Conservation (phyloP, 2,797 vertebrate genomes). For the Streptopelia turtur region DNA sequence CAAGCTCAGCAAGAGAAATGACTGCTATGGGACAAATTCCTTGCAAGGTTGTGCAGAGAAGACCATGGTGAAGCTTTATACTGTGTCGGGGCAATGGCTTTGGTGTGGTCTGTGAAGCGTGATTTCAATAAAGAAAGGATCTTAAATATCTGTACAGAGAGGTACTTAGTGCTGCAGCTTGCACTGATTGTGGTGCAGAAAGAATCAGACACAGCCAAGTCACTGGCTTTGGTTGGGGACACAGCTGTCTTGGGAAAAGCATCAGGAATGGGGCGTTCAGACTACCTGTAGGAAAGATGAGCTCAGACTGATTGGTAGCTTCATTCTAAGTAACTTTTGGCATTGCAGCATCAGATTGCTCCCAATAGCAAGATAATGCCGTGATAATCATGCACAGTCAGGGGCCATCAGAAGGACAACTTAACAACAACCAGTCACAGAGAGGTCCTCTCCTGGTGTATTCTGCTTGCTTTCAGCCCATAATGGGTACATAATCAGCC, state of each 20-base stretch:
- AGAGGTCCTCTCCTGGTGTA: background rate
- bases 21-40: background rate
- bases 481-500: background rate
- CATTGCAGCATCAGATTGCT: background rate
- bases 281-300: background rate
- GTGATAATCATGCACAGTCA: background rate
- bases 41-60: background rate
- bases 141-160: background rate
- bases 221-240: background rate
- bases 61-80: background rate
- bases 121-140: background rate
- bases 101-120: background rate
- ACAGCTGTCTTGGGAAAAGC: background rate
- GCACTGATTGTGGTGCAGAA: background rate
- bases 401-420: background rate
- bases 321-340: background rate
- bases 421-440: background rate
- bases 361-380: too few species aligned
- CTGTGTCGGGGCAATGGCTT: background rate
- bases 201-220: background rate
- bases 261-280: background rate
- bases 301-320: background rate
- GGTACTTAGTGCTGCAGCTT: background rate
- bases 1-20: background rate
- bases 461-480: background rate